Percentiles rank a stretch among this genome's conserved stretches.
phyloP scores from a whole-genome alignment of 2,113 vertebrate species.

The Epinephelus fuscoguttatus region DNA sequence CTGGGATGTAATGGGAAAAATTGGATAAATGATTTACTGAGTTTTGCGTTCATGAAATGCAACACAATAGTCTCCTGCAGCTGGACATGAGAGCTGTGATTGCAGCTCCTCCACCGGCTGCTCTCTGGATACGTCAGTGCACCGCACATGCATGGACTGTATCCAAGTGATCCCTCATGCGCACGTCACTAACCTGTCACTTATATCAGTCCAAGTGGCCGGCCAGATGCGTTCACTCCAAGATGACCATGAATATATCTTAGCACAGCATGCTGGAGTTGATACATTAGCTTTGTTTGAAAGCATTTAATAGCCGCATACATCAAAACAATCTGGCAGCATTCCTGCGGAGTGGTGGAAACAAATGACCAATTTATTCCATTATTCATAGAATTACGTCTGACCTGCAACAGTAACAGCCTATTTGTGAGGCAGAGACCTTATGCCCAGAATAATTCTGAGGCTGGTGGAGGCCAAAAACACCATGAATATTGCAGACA shows the following conservation, averaged over 20 bases:
- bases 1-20: slow-evolving; percentile 50
- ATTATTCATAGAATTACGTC: slow-evolving; percentile 73
- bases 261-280: slow-evolving; percentile 24
- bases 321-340: slow-evolving; percentile 63
- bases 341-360: slow-evolving; percentile 55
- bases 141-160: neutral
- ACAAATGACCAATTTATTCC: slow-evolving; percentile 71
- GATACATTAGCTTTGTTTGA: slow-evolving; percentile 67
- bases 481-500: slow-evolving; percentile 74
- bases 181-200: slow-evolving; percentile 39
- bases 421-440: slow-evolving; percentile 71
- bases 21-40: slow-evolving; percentile 54
- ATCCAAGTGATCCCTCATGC: slow-evolving; percentile 30
- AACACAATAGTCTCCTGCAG: slow-evolving; percentile 22
- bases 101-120: neutral
- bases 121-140: neutral
- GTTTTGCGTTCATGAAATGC: slow-evolving; percentile 30
- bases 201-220: slow-evolving; percentile 45
- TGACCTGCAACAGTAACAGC: slow-evolving; percentile 71
- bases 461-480: slow-evolving; percentile 56
- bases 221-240: slow-evolving; percentile 18
- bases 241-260: slow-evolving; percentile 61
- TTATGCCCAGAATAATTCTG: slow-evolving; percentile 61
- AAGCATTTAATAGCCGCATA: slow-evolving; percentile 68
- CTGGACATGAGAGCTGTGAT: slow-evolving; percentile 20